These are phyloP conservation scores for Meta bourneti DNA, from an alignment of 2,888 invertebrate species.

Conservation along the genomic window DNA sequence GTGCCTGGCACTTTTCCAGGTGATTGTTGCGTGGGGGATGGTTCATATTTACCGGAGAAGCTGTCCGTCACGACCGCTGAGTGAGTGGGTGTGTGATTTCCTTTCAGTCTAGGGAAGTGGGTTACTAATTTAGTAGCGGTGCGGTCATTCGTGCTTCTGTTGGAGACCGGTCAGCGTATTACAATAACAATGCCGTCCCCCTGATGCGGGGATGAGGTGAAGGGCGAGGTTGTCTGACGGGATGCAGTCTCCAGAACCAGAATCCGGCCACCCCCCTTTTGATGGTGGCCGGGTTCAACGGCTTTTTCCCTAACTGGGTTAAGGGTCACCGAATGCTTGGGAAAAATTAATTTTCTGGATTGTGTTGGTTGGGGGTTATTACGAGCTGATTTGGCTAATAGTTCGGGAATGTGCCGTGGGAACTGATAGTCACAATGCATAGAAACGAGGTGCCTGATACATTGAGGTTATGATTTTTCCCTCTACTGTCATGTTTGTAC, in stretches of 20 bases:
- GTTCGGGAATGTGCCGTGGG: too few species aligned
- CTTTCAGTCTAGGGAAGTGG: background rate
- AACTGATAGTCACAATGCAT: too few species aligned
- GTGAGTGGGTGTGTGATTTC: background rate
- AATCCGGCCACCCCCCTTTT: background rate
- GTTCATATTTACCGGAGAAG: background rate
- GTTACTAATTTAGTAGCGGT: background rate
- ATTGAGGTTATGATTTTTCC: too few species aligned
- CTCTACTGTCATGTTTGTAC: too few species aligned
- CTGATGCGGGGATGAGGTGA: background rate
- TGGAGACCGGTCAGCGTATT: background rate
- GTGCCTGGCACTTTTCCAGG: background rate
- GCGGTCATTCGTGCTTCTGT: too few species aligned
- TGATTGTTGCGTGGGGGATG: background rate
- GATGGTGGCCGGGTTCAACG: conserved; percentile 29
- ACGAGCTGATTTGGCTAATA: too few species aligned
- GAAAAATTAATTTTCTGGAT: background rate
- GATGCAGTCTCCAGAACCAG: background rate
- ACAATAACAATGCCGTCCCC: background rate
- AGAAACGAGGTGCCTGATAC: too few species aligned
- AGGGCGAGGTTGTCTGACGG: conserved; percentile 29
- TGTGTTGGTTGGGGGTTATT: too few species aligned
- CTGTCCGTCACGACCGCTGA: background rate
- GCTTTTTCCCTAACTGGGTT: conserved; percentile 36
- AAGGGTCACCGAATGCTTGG: conserved; percentile 35